A percentile compares a stretch with the other conserved stretches of the same genome.
phyloP scores from a whole-genome alignment of 2,797 vertebrate genomes.

The Acanthurus leucopareius region DNA sequence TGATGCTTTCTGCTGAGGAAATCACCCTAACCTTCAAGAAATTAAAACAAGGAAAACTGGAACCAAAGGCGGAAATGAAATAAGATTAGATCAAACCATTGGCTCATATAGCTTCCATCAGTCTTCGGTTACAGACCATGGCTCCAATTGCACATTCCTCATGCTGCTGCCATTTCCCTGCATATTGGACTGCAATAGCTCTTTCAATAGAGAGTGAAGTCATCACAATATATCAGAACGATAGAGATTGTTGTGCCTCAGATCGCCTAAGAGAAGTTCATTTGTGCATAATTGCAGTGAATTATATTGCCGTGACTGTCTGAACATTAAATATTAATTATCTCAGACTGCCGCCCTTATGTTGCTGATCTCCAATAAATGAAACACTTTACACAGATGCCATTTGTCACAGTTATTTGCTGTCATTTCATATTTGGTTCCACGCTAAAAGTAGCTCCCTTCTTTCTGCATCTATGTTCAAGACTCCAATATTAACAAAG shows the following conservation, averaged over 20 bases:
- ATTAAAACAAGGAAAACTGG: slow-evolving; percentile 59
- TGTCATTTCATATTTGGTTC: slow-evolving; percentile 60
- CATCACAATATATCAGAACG: neutral
- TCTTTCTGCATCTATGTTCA: slow-evolving; percentile 47
- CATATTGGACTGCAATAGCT: neutral
- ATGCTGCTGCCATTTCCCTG: neutral
- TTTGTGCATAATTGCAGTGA: slow-evolving; percentile 61
- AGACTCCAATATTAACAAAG: slow-evolving; percentile 40
- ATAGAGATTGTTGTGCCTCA: slow-evolving; percentile 7
- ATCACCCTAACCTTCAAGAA: slow-evolving; percentile 44
- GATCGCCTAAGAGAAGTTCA: slow-evolving; percentile 46
- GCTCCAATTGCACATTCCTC: neutral
- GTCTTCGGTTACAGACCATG: slow-evolving; percentile 33
- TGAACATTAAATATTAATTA: slow-evolving; percentile 76
- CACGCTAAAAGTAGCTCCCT: slow-evolving; percentile 44
- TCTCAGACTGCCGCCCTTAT: slow-evolving; percentile 65
- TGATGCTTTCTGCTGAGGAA: slow-evolving; percentile 43
- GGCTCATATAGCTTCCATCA: slow-evolving; percentile 37
- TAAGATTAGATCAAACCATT: slow-evolving; percentile 40
- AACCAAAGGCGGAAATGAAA: slow-evolving; percentile 52
- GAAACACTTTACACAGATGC: slow-evolving; percentile 59
- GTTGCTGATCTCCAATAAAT: slow-evolving; percentile 70
- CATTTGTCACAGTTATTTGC: slow-evolving; percentile 76
- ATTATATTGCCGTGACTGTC: slow-evolving; percentile 57
- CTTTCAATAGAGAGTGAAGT: neutral